These are phyloP conservation scores for Eupithecia vulgata DNA, from an alignment of 2,888 invertebrate genomes.

Conservation along the genomic window DNA sequence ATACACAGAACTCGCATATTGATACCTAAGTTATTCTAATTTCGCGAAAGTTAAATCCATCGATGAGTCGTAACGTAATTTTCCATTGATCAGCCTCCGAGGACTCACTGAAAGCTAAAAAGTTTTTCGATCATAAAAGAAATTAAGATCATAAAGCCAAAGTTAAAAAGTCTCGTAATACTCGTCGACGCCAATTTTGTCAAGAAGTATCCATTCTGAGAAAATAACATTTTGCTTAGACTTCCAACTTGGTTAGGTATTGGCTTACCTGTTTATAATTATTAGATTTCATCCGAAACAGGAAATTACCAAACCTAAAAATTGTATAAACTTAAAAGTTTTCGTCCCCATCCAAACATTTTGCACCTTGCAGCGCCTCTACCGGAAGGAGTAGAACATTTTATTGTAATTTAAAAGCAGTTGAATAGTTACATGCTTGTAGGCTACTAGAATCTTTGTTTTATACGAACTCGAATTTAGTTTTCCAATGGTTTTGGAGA, in stretches of 20 bases:
- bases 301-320: not conserved
- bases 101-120: slow-evolving; percentile 20
- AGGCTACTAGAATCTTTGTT: too few relatives aligned
- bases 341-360: too few relatives aligned
- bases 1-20: not conserved
- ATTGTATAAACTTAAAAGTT: not conserved
- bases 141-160: slow-evolving; percentile 17
- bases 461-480: too few relatives aligned
- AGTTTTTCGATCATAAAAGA: slow-evolving; percentile 27
- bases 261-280: slow-evolving; percentile 12
- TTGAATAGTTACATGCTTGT: too few relatives aligned
- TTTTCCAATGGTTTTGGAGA: too few relatives aligned
- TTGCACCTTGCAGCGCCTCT: too few relatives aligned
- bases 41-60: slow-evolving; percentile 15
- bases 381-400: too few relatives aligned
- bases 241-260: slow-evolving; percentile 6
- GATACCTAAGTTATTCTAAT: slow-evolving; percentile 4
- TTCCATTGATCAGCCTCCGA: slow-evolving; percentile 24
- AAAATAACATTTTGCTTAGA: slow-evolving; percentile 15
- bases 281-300: not conserved
- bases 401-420: too few relatives aligned
- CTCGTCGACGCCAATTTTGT: slow-evolving; percentile 11
- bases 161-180: slow-evolving; percentile 17
- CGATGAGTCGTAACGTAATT: slow-evolving; percentile 22
- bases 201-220: slow-evolving; percentile 5